These are phyloP conservation scores for Hydrolagus colliei DNA, from an alignment of 2,797 vertebrate species.

Conservation along the genomic window DNA sequence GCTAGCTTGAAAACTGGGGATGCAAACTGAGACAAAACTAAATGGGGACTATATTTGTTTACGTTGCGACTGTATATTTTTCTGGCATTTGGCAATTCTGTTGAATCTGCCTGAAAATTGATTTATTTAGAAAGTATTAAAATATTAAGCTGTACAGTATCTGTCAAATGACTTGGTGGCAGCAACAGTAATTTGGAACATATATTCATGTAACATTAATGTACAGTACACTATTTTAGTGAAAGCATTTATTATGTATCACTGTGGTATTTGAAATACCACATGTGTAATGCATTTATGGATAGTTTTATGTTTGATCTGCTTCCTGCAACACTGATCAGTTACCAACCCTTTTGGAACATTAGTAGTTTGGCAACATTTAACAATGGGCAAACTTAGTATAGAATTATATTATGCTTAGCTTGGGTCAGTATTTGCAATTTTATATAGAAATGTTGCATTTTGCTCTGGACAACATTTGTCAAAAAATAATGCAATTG, in stretches of 20 bases:
- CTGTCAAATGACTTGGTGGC: not conserved
- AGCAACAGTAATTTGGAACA: not conserved
- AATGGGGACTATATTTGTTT: slow-evolving; percentile 8
- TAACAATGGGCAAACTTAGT: not conserved
- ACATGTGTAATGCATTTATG: slow-evolving; percentile 16
- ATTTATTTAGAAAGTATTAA: slow-evolving; percentile 23
- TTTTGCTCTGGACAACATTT: not conserved
- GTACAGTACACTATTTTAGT: slow-evolving; percentile 4
- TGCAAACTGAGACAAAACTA: not conserved
- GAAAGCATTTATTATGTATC: slow-evolving; percentile 13
- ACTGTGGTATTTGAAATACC: slow-evolving; percentile 30
- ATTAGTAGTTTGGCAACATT: not conserved
- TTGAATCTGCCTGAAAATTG: slow-evolving; percentile 18
- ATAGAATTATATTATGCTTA: slow-evolving; percentile 1
- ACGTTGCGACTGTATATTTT: not conserved
- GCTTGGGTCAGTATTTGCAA: not conserved
- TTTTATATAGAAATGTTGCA: not conserved
- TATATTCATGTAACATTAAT: slow-evolving; percentile 19
- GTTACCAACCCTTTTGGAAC: not conserved
- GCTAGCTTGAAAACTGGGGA: not conserved
- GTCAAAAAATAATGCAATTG: not conserved
- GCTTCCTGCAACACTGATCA: not conserved
- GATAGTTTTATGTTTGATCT: slow-evolving; percentile 23
- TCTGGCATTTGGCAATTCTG: not conserved
- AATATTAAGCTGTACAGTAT: not conserved